These are phyloP conservation scores for Pseudonaja textilis DNA, from an alignment of 2,113 vertebrate species.

Conservation along the genomic window DNA sequence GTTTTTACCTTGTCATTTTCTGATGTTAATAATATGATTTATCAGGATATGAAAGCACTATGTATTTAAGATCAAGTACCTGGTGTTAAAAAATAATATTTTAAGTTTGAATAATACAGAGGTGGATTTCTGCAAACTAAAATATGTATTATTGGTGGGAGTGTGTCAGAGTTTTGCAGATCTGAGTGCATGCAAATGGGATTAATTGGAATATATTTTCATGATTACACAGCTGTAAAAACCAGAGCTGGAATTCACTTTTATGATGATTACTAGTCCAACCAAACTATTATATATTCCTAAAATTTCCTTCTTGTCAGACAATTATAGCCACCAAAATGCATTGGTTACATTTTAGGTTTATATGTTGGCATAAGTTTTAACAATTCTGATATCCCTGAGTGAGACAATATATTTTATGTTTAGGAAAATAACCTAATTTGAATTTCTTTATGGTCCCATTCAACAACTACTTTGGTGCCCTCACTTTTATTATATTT, in stretches of 20 bases:
- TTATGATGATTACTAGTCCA: neutral
- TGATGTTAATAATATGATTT: conserved; percentile 34
- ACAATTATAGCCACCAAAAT: neutral
- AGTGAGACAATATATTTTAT: neutral
- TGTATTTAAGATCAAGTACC: neutral
- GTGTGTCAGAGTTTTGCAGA: neutral
- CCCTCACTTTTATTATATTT: neutral
- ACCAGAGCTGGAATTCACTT: neutral
- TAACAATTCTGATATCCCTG: neutral
- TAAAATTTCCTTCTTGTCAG: neutral
- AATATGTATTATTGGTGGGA: neutral
- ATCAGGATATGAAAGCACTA: neutral
- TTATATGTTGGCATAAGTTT: neutral
- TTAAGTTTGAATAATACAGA: neutral
- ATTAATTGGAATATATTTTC: conserved; percentile 18
- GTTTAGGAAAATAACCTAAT: neutral
- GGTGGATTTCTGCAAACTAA: neutral
- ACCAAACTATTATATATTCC: neutral
- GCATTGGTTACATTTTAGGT: neutral
- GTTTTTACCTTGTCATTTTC: neutral
- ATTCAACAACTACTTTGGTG: neutral
- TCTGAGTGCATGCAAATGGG: neutral
- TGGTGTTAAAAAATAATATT: neutral
- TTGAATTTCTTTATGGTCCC: neutral
- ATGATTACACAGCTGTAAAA: neutral